Percentiles rank a stretch among this genome's conserved stretches.
phyloP scores from a whole-genome alignment of 2,113 vertebrate species.

The Pantherophis guttatus region DNA sequence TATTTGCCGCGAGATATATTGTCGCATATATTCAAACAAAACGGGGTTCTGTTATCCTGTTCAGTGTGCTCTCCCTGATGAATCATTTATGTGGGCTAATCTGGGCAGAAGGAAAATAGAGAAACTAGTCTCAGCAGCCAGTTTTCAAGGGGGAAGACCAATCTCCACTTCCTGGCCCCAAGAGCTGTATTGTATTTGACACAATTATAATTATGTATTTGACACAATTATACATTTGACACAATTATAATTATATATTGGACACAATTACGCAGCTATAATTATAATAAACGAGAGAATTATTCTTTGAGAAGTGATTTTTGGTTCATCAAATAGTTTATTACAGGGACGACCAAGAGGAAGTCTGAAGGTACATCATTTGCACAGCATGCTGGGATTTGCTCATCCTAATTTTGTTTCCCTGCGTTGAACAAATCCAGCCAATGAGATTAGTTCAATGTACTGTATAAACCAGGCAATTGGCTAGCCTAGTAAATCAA shows the following conservation, averaged over 20 bases:
- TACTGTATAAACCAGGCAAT: neutral
- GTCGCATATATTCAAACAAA: neutral
- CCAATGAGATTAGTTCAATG: neutral
- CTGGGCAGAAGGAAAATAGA: neutral
- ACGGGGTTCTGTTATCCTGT: neutral
- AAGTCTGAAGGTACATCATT: neutral
- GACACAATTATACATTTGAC: neutral
- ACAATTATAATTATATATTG: neutral
- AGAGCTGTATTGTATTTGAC: neutral
- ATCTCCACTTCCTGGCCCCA: neutral
- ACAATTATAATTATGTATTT: neutral
- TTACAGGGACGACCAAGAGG: neutral
- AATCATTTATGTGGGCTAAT: neutral
- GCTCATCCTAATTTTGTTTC: neutral
- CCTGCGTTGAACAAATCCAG: neutral
- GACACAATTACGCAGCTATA: neutral
- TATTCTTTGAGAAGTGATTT: neutral
- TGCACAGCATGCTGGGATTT: neutral
- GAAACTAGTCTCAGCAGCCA: neutral
- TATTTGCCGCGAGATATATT: neutral
- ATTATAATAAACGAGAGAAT: neutral
- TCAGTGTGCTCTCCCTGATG: neutral
- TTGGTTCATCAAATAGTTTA: neutral
- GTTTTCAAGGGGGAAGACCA: neutral
- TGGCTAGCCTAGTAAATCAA: neutral